phyloP scores from a whole-genome alignment of 2,888 invertebrate genomes.

The Lithosia quadra region DNA sequence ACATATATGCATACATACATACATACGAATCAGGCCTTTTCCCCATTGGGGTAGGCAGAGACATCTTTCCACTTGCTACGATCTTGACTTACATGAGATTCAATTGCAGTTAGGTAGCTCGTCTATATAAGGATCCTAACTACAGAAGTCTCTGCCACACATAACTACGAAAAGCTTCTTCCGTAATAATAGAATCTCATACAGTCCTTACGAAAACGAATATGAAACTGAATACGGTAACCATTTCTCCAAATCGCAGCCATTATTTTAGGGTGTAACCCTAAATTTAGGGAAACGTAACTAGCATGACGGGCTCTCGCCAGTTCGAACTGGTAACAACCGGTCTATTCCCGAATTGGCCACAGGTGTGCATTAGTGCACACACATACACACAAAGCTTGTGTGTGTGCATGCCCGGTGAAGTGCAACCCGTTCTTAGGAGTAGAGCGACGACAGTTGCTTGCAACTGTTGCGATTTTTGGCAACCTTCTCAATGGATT shows the following conservation, averaged over 20 bases:
- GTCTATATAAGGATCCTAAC: no score
- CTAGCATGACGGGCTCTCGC: constrained; percentile 44
- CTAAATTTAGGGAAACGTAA: constrained; percentile 42
- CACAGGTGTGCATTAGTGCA: constrained; percentile 71
- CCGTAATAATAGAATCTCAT: no score
- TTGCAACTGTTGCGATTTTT: constrained; percentile 53
- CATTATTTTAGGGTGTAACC: constrained; percentile 41
- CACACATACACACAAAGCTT: constrained; percentile 47
- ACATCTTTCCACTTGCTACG: no score
- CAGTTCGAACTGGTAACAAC: constrained; percentile 47
- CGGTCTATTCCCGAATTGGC: constrained; percentile 70
- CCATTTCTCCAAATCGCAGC: neutral
- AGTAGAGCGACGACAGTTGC: constrained; percentile 74
- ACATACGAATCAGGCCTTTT: no score
- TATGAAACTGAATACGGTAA: neutral
- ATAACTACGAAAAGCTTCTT: no score
- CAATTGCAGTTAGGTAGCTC: no score
- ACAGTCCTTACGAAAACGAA: neutral
- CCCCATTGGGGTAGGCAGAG: no score
- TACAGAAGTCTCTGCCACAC: no score
- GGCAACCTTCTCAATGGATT: constrained; percentile 26
- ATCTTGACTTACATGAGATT: no score
- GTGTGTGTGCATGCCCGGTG: constrained; percentile 71
- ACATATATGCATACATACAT: no score
- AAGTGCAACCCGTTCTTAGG: constrained; percentile 85